Conservation (phyloP, 2,888 invertebrate species). For the Phytoseiulus persimilis region DNA sequence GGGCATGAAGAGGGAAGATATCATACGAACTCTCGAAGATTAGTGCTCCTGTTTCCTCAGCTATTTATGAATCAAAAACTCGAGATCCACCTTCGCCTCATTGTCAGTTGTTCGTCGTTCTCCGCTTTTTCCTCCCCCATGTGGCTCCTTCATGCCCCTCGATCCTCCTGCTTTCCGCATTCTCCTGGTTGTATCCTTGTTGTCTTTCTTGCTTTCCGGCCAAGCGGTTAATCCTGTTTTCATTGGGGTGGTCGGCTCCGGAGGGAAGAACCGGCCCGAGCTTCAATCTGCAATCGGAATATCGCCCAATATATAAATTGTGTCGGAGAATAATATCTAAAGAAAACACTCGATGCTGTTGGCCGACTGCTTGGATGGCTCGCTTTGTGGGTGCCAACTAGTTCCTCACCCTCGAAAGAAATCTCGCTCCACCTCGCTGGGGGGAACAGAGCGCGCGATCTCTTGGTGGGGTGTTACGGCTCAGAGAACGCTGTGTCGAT, state of each 20-base stretch:
- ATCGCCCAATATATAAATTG: not conserved
- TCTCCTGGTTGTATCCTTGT: not conserved
- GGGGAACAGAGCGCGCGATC: not conserved
- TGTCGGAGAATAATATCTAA: conserved; percentile 36
- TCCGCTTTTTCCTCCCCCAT: no score
- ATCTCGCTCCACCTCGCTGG: not conserved
- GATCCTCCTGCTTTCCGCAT: no score
- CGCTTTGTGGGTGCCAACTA: not conserved
- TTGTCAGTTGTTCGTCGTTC: no score
- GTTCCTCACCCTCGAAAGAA: not conserved
- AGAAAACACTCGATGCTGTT: conserved; percentile 31
- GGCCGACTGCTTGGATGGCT: not conserved
- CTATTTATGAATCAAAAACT: no score
- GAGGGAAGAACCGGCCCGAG: not conserved
- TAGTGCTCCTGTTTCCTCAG: no score
- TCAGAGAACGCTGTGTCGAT: conserved; percentile 28
- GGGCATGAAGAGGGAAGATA: not conserved
- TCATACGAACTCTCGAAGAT: not conserved
- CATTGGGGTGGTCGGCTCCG: not conserved
- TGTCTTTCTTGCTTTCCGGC: not conserved
- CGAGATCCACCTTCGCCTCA: no score
- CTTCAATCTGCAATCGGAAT: not conserved
- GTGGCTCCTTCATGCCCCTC: no score
- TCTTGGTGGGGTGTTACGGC: conserved; percentile 32
- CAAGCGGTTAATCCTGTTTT: not conserved